These are phyloP conservation scores for Vandiemenella viatica DNA, from an alignment of 2,888 invertebrate species.

Conservation along the genomic window DNA sequence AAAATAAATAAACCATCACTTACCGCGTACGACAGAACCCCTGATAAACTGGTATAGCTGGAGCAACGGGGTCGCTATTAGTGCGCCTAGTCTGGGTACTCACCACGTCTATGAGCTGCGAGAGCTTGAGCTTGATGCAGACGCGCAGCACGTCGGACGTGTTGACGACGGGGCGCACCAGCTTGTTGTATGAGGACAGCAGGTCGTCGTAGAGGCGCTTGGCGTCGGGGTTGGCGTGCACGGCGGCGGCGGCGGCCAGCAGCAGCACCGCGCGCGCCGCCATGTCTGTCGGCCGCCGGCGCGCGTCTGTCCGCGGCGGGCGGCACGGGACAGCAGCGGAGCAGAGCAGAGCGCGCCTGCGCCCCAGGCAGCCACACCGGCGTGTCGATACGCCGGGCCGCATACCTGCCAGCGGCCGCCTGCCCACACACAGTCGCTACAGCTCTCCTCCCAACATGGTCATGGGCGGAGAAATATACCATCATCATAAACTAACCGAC, in stretches of 20 bases:
- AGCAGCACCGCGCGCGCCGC: conserved; percentile 45
- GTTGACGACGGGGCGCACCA: conserved; percentile 90
- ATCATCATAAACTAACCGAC: too few relatives aligned
- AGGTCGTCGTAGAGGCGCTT: conserved; percentile 92
- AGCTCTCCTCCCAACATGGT: too few relatives aligned
- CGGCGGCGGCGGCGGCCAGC: conserved; percentile 67
- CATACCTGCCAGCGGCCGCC: background rate
- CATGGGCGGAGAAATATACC: too few relatives aligned
- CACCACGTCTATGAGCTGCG: conserved; percentile 96
- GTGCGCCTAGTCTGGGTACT: conserved; percentile 34
- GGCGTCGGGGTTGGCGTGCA: conserved; percentile 88
- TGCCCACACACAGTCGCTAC: too few relatives aligned
- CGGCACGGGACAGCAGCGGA: background rate
- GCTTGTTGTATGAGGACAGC: conserved; percentile 89
- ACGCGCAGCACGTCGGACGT: conserved; percentile 88
- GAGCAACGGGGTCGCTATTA: too few relatives aligned
- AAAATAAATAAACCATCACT: too few relatives aligned
- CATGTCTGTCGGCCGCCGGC: background rate
- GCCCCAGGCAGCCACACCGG: background rate
- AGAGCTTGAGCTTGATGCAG: conserved; percentile 89
- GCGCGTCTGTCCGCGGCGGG: background rate
- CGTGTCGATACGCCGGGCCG: too few relatives aligned
- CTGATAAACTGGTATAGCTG: too few relatives aligned
- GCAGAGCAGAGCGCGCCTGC: background rate
- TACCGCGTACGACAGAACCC: too few relatives aligned